These are phyloP conservation scores for Galbula dea DNA, from an alignment of 2,113 vertebrate species.

Conservation along the genomic window DNA sequence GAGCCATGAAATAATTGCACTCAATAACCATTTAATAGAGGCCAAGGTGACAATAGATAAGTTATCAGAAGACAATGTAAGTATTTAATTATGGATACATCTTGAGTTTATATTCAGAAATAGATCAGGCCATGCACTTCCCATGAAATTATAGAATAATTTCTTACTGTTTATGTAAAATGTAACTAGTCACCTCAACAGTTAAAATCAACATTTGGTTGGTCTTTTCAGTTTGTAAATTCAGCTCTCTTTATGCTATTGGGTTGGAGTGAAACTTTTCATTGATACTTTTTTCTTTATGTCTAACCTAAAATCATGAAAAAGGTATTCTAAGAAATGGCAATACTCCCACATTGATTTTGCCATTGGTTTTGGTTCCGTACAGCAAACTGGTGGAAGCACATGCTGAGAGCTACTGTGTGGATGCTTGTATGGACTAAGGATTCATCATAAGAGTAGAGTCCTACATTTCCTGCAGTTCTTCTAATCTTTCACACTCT, in stretches of 20 bases:
- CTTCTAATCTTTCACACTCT: not conserved
- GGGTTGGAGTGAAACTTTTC: not conserved
- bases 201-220: not conserved
- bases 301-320: not conserved
- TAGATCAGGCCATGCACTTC: not conserved
- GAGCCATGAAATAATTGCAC: conserved; percentile 91
- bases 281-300: not conserved
- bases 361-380: not conserved
- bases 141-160: not conserved
- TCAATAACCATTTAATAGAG: conserved; percentile 96
- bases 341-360: not conserved
- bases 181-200: not conserved
- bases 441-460: not conserved
- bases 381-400: not conserved
- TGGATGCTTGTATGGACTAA: not conserved
- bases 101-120: not conserved
- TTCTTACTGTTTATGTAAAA: not conserved
- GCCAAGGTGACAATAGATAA: conserved; percentile 95
- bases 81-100: conserved; percentile 56
- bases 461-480: not conserved
- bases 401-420: not conserved
- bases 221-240: not conserved
- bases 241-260: not conserved
- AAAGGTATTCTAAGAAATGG: not conserved
- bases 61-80: conserved; percentile 94